These are phyloP conservation scores for Microctenopoma steveboyesi DNA, from an alignment of 2,797 vertebrate genomes.

Conservation along the genomic window DNA sequence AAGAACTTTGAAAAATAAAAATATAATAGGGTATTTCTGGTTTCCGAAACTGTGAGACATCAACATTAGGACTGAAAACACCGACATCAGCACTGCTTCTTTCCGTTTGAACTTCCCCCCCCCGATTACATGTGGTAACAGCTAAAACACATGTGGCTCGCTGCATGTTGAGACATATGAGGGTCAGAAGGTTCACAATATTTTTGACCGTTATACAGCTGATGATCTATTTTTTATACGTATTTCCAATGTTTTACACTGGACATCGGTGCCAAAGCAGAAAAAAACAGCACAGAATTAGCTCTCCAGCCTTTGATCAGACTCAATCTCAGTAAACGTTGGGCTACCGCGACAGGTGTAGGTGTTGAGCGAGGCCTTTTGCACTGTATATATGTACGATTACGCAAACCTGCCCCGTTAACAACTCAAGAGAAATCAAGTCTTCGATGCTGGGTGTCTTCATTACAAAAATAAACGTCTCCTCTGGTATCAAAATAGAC, in stretches of 20 bases:
- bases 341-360: slow-evolving; percentile 1
- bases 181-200: neutral
- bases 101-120: neutral
- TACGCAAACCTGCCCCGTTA: slow-evolving; percentile 44
- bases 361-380: slow-evolving; percentile 3
- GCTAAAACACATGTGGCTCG: neutral
- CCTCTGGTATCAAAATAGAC: slow-evolving; percentile 81
- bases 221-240: neutral
- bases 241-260: neutral
- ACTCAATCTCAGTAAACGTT: slow-evolving; percentile 9
- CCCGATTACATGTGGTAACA: neutral
- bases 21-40: neutral
- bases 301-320: neutral
- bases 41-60: slow-evolving; percentile 1
- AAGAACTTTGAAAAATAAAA: neutral
- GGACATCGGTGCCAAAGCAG: neutral
- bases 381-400: slow-evolving; percentile 46
- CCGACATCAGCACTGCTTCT: neutral
- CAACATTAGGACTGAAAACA: slow-evolving; percentile 1
- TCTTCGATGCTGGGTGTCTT: slow-evolving; percentile 50
- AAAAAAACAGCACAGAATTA: neutral
- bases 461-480: slow-evolving; percentile 80
- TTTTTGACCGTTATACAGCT: neutral
- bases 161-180: neutral
- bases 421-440: slow-evolving; percentile 15